Conservation (phyloP, 1,140 invertebrate genomes). For the Cotesia typhae region DNA sequence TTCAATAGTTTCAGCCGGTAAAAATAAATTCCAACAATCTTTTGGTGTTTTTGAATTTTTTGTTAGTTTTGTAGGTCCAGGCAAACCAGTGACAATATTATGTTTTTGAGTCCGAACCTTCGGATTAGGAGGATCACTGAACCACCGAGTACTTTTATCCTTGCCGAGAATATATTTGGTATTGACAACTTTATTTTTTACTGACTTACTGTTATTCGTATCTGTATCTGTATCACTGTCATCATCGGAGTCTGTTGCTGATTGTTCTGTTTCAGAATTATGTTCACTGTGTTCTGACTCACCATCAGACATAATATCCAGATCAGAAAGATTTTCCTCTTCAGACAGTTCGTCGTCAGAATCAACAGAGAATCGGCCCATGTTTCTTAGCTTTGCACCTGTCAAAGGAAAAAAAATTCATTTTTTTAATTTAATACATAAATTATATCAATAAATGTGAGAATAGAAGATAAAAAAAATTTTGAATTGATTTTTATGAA, state of each 20-base stretch:
- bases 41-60: background rate
- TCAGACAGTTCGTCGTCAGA: background rate
- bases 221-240: background rate
- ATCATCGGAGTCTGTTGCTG: background rate
- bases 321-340: background rate
- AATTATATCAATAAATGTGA: no score
- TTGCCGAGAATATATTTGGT: background rate
- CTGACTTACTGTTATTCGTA: background rate
- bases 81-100: background rate
- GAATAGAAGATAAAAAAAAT: no score
- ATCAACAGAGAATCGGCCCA: conserved; percentile 35
- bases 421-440: no score
- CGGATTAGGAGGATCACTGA: background rate
- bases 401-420: no score
- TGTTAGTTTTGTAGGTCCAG: background rate
- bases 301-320: background rate
- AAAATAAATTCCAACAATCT: background rate
- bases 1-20: background rate
- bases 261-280: background rate
- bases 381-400: background rate
- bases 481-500: no score
- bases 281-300: background rate
- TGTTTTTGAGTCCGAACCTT: background rate
- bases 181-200: background rate
- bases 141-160: background rate